These are phyloP conservation scores for Austrolebias charrua DNA, from an alignment of 2,797 vertebrate species.

Conservation along the genomic window DNA sequence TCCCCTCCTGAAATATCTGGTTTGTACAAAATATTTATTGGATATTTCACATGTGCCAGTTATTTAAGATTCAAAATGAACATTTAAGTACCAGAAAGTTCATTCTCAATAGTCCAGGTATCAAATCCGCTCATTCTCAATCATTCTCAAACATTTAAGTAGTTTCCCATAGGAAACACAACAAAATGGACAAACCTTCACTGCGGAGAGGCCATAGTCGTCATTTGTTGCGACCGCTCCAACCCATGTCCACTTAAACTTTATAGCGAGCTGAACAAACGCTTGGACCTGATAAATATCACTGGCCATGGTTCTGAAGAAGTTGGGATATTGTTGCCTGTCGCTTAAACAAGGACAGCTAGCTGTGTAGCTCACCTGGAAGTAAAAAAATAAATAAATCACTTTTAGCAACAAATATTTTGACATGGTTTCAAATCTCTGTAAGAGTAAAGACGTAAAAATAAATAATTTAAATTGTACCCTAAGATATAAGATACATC, in stretches of 20 bases:
- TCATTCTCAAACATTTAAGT: no score
- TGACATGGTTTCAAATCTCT: neutral
- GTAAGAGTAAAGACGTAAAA: neutral
- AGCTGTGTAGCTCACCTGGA: slow-evolving; percentile 76
- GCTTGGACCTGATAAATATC: slow-evolving; percentile 75
- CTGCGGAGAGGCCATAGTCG: slow-evolving; percentile 71
- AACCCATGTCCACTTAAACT: slow-evolving; percentile 78
- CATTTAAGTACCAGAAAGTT: no score
- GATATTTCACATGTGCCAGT: neutral
- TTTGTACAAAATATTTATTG: neutral
- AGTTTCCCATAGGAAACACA: neutral
- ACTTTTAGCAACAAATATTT: neutral
- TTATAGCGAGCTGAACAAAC: slow-evolving; percentile 71
- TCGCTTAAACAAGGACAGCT: slow-evolving; percentile 73
- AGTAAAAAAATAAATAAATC: no score
- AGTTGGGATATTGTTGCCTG: slow-evolving; percentile 54
- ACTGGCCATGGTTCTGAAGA: slow-evolving; percentile 78
- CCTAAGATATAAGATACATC: no score
- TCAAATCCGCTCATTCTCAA: no score
- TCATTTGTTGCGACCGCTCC: slow-evolving; percentile 72
- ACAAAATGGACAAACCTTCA: slow-evolving; percentile 58
- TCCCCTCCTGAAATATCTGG: slow-evolving; percentile 72
- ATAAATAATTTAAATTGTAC: neutral
- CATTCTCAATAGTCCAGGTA: no score
- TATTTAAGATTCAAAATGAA: neutral